Percentiles rank a stretch among this genome's conserved stretches.
These are phyloP conservation scores for Agapostemon virescens DNA, from an alignment of 2,888 invertebrate species.

Conservation along the genomic window DNA sequence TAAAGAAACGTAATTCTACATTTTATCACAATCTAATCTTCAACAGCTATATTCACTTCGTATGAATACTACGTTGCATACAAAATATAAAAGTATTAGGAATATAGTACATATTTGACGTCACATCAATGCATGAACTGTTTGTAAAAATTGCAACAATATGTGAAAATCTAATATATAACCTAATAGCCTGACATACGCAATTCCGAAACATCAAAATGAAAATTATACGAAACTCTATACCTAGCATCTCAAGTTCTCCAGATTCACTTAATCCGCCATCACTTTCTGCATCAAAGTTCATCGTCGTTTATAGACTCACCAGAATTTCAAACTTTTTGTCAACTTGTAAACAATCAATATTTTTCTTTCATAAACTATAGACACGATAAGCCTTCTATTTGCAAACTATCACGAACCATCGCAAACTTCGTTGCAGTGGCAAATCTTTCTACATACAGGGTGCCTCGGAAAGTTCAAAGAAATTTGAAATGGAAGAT, in stretches of 20 bases:
- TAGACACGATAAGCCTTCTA: constrained; percentile 34
- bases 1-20: too few relatives aligned
- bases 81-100: neutral
- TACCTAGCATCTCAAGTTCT: constrained; percentile 42
- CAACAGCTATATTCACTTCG: neutral
- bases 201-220: constrained; percentile 1
- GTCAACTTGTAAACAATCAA: constrained; percentile 32
- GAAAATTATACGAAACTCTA: neutral
- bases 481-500: too few relatives aligned
- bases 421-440: neutral
- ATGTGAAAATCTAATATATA: constrained; percentile 22
- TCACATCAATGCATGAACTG: neutral
- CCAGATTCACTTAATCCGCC: constrained; percentile 37
- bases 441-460: neutral
- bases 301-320: constrained; percentile 37
- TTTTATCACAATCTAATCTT: too few relatives aligned
- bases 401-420: neutral
- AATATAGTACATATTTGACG: neutral
- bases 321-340: neutral
- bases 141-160: constrained; percentile 15
- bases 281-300: constrained; percentile 45
- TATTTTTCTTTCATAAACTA: constrained; percentile 18
- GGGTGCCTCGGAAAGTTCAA: too few relatives aligned
- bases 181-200: constrained; percentile 23
- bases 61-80: neutral